Evolutionary conservation across 2,888 invertebrate species (phyloP), one percentile per base, ranked within the genome.

Genomic region (Quadroppia sp.): DNA sequence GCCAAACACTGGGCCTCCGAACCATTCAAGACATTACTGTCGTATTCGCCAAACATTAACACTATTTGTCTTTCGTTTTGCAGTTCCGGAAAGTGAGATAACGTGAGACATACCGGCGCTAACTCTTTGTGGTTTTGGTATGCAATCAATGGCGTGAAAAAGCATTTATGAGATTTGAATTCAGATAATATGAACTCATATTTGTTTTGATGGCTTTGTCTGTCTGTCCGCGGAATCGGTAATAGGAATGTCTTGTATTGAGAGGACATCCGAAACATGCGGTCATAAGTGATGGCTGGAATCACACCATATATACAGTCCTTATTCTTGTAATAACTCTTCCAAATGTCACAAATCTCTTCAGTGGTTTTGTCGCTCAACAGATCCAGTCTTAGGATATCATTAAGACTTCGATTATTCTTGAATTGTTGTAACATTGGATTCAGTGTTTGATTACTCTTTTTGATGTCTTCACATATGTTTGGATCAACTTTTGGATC

Each of bases 151-250:
- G 93, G 90, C 1, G 93, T 93, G 81, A 93, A 91, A 81, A 93
- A 92, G 25, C 90, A 87, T 67, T 89, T 85, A 77, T 89, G 88
- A 2, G 86, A 87, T 42, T 59, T 40, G 81, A 88, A 89, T 81
- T 93, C 92, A 71, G 88, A 85, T 85, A 93, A 85, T 72, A 93
- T 87, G 81, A 93, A 93, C 82, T 94, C 93, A 80, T 91, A 94
- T 15, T 93, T 30, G 42, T 36, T 61, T 67, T 13, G 2, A 67
- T 28, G 6, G 30, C 1, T 25, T 2, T 61, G 64, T 73, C 67
- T 15, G 13, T 67, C 17, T 17, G 48, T 40, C 36, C 36, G 30
- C 15, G 73, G 73, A 42, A 82, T 61, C 32, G 82, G 80, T 71
- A 80, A 82, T 11, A 82, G 75, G 78, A 82, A 82, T 80, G 56